These are phyloP conservation scores for Andrena bicolor DNA, from an alignment of 2,888 invertebrate species.

Conservation along the genomic window DNA sequence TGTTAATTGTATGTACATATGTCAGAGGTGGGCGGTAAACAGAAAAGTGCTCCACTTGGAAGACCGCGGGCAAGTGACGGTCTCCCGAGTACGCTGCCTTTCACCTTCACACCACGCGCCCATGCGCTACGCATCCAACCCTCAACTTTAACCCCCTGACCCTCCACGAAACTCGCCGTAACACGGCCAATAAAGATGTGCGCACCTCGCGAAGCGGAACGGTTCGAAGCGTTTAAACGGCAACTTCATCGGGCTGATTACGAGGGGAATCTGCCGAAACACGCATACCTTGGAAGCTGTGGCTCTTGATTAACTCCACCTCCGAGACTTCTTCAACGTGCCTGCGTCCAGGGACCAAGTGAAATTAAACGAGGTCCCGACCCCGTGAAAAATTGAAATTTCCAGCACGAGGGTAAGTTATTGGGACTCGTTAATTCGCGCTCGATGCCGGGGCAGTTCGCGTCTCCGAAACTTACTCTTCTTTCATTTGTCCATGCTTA, in stretches of 20 bases:
- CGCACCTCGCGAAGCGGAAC: conserved; percentile 39
- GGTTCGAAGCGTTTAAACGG: conserved; percentile 26
- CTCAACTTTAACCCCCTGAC: conserved; percentile 60
- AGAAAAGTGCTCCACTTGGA: conserved; percentile 67
- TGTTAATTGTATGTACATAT: neutral
- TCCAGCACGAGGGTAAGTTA: neutral
- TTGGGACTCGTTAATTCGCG: neutral
- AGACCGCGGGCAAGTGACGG: conserved; percentile 75
- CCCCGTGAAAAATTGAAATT: neutral
- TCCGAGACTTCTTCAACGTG: neutral
- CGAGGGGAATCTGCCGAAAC: neutral
- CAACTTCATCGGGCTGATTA: conserved; percentile 1
- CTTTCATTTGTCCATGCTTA: neutral
- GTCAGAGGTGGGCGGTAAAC: neutral
- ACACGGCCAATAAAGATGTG: conserved; percentile 39
- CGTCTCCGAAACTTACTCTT: neutral
- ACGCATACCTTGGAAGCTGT: neutral
- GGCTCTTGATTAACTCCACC: neutral
- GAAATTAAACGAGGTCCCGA: neutral
- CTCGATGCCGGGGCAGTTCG: neutral
- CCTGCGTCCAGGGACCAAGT: too few relatives aligned
- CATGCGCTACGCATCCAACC: conserved; percentile 74
- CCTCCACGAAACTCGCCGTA: neutral
- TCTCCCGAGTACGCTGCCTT: conserved; percentile 42
- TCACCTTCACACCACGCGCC: conserved; percentile 70